Evolutionary conservation across 2,113 vertebrate species (phyloP).

Genomic region (Crotalus viridis): DNA sequence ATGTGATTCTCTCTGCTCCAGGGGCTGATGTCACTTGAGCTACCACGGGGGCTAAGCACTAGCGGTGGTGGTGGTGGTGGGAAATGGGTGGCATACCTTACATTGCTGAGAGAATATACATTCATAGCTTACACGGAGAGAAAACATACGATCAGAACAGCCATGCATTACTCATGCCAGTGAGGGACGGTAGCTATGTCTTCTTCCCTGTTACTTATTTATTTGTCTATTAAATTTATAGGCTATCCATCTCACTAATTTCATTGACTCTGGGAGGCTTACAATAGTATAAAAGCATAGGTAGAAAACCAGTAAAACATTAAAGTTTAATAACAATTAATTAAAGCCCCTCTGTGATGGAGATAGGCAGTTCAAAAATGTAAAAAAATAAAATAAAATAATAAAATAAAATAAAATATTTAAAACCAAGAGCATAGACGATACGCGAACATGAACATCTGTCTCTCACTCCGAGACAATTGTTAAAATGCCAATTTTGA

Average conservation of each 20-base stretch:
- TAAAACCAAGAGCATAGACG: neutral
- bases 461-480: neutral
- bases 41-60: neutral
- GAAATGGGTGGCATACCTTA: neutral
- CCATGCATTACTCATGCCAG: neutral
- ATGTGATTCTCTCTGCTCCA: neutral
- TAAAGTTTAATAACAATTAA: neutral
- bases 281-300: neutral
- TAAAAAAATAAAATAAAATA: neutral
- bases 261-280: neutral
- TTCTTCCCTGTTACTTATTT: neutral
- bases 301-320: neutral
- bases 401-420: neutral
- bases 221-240: neutral
- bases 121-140: neutral
- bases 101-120: neutral
- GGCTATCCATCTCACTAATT: neutral
- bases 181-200: no score
- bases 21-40: neutral
- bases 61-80: neutral
- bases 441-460: fast-evolving
- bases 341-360: neutral
- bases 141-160: neutral
- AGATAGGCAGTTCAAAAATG: neutral
- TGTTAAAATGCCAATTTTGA: neutral